These are phyloP conservation scores for Stichodactyla helianthus DNA, from an alignment of 64 coral and sea anemone species.

Conservation along the genomic window DNA sequence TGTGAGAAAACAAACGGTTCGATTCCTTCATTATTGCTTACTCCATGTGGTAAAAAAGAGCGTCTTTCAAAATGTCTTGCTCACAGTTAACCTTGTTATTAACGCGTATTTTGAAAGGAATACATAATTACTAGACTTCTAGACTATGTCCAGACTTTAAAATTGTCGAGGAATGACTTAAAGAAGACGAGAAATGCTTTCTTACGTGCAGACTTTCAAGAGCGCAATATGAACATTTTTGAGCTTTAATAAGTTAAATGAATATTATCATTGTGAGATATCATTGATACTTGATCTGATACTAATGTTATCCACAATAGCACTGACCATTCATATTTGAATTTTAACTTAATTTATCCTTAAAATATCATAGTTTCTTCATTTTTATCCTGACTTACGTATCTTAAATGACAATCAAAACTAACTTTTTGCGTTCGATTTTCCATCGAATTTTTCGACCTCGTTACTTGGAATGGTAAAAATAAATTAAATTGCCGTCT, in stretches of 20 bases:
- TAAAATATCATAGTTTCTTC: neutral
- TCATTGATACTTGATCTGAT: neutral
- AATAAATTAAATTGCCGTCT: neutral
- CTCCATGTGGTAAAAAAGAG: neutral
- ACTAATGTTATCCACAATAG: neutral
- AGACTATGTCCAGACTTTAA: neutral
- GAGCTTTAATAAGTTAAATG: neutral
- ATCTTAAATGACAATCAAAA: too few relatives aligned
- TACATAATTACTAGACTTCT: neutral
- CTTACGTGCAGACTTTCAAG: neutral
- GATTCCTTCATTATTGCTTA: neutral
- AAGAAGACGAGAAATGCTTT: neutral
- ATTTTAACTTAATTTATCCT: neutral
- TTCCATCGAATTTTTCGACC: neutral
- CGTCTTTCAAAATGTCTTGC: neutral
- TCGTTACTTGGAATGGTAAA: neutral
- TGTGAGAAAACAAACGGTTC: neutral
- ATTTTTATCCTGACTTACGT: neutral
- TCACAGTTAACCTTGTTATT: neutral
- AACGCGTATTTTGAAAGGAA: neutral
- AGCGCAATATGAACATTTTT: neutral
- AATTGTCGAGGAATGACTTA: neutral
- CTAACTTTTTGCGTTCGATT: neutral
- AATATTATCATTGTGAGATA: neutral
- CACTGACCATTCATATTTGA: neutral